Evolutionary conservation across 2,888 invertebrate species (phyloP), one percentile per base, ranked within the genome.

Genomic region (Lampropteryx suffumata): DNA sequence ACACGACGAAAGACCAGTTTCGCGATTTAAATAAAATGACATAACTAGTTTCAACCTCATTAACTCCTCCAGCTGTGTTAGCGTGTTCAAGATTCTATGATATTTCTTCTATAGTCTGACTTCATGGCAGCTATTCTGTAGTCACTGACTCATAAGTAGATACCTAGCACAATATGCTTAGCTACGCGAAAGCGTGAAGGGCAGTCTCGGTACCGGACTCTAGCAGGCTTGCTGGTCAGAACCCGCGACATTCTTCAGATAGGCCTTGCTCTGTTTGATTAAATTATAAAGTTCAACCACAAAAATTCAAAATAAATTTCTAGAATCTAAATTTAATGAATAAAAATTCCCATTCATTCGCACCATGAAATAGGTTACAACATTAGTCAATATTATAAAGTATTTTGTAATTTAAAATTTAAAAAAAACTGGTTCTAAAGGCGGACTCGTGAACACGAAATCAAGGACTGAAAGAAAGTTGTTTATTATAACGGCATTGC

Each of bases 111-210:
- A n/a, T n/a, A n/a, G n/a, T n/a, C n/a, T n/a, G n/a, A n/a, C n/a
- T n/a, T n/a, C n/a, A n/a, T n/a, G n/a, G n/a, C n/a, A n/a, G n/a
- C n/a, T 49, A 42, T 27, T 27, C 7, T 14, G 10, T 35, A 8
- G 7, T 35, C 10, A 35, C 21, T 10, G 7, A 24, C 24, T 28
- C n/a, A 32, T 47, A 45, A 30, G 24, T n/a, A n/a, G n/a, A n/a
- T n/a, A n/a, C n/a, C n/a, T n/a, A n/a, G 24, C 6, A 35, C 8
- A 34, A 21, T 50, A 50, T 34, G 28, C 41, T 49, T 50, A 60
- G 55, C 56, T 32, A 67, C 64, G 72, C 67, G 83, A 83, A 84
- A 84, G 81, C 78, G 83, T 82, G 83, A 84, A 84, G 80, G 84
- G 79, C 80, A 72, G 46, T 41, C 12, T 42, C 62, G 61, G 49